Evolutionary conservation across 2,113 vertebrate genomes (phyloP).

Genomic region (Urocynchramus pylzowi): DNA sequence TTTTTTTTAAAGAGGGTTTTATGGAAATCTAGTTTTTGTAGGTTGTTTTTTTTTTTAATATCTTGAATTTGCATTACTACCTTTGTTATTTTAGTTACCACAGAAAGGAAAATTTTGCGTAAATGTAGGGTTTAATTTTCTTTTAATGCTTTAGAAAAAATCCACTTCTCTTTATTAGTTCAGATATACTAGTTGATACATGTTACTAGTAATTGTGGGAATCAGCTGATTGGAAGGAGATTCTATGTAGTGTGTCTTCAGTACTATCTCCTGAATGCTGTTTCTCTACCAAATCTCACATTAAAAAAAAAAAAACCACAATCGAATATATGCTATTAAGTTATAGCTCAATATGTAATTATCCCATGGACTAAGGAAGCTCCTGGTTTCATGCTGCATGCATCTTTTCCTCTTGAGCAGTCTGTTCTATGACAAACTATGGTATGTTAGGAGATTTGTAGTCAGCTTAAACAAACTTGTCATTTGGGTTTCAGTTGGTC

Average conservation of each 20-base stretch:
- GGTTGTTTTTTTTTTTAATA: not conserved
- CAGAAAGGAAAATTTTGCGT: not conserved
- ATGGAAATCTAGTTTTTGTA: not conserved
- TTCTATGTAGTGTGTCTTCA: not conserved
- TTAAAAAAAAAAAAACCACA: not conserved
- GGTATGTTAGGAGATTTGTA: not conserved
- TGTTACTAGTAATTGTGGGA: not conserved
- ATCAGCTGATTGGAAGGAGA: not conserved
- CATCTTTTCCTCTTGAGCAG: not conserved
- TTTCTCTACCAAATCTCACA: not conserved
- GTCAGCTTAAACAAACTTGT: not conserved
- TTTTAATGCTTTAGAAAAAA: not conserved
- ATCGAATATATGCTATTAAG: not conserved
- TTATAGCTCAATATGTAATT: not conserved
- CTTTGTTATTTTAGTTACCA: not conserved
- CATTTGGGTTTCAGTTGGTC: not conserved
- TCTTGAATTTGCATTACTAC: not conserved
- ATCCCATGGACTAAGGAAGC: not conserved
- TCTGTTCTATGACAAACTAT: not conserved
- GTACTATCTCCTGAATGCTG: not conserved
- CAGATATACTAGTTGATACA: accelerated
- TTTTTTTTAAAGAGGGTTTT: not conserved
- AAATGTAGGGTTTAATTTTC: not conserved
- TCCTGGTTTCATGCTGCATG: not conserved
- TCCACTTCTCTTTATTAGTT: not conserved